phyloP scores from a whole-genome alignment of 2,797 vertebrate species.

The Rhadinocentrus ornatus region DNA sequence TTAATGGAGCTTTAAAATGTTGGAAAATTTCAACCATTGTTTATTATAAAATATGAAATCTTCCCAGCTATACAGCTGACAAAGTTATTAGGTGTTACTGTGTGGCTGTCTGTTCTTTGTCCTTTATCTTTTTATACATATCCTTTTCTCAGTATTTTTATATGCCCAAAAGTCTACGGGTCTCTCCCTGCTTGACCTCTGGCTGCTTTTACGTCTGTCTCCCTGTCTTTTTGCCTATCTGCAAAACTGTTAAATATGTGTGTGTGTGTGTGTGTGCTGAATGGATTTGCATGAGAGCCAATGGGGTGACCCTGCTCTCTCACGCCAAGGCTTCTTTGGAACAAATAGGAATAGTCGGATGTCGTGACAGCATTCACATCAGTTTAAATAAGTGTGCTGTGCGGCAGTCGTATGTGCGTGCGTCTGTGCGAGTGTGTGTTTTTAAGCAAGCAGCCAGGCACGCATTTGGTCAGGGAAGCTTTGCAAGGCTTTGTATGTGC shows the following conservation, averaged over 20 bases:
- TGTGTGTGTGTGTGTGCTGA: conserved; percentile 49
- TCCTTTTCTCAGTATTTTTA: neutral
- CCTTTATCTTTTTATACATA: neutral
- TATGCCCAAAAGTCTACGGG: neutral
- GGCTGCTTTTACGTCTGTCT: conserved; percentile 36
- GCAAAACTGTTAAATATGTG: conserved; percentile 61
- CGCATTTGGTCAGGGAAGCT: conserved; percentile 71
- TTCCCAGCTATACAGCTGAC: conserved; percentile 4
- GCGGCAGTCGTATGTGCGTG: conserved; percentile 60
- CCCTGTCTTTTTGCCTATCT: conserved; percentile 69
- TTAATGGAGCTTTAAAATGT: neutral
- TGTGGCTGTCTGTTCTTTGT: conserved; percentile 7
- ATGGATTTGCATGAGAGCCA: conserved; percentile 85
- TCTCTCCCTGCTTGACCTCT: conserved; percentile 27
- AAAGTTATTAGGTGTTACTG: neutral
- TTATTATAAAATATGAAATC: conserved; percentile 1
- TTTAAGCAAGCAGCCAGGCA: conserved; percentile 70
- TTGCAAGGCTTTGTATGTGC: conserved; percentile 59
- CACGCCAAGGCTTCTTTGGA: conserved; percentile 83
- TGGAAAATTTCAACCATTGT: neutral
- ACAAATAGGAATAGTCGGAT: conserved; percentile 83
- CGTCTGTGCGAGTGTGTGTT: conserved; percentile 54
- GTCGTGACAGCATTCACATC: conserved; percentile 90
- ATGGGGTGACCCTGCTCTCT: conserved; percentile 81
- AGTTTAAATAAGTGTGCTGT: conserved; percentile 83